Evolutionary conservation across 2,113 vertebrate species (phyloP).

Genomic region (Aspidoscelis tigris): DNA sequence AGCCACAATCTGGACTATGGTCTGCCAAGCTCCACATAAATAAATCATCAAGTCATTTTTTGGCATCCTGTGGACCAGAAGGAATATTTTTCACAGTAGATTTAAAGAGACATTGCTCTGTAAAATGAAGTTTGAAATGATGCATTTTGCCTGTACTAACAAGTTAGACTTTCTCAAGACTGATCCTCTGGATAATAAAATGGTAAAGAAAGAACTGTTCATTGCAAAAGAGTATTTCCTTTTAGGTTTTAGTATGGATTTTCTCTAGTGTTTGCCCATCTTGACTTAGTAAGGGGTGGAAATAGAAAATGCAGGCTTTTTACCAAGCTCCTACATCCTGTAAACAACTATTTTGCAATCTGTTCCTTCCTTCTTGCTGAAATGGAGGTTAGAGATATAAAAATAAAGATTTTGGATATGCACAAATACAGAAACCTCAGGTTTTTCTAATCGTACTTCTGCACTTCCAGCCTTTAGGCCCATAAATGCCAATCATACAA

Average conservation of each 20-base stretch:
- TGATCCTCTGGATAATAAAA: neutral
- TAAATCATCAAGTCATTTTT: conserved; percentile 81
- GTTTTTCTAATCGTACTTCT: too few relatives aligned
- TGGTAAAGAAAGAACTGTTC: neutral
- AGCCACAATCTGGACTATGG: conserved; percentile 79
- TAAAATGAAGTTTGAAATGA: conserved; percentile 49
- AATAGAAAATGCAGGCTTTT: too few relatives aligned
- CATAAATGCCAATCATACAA: too few relatives aligned
- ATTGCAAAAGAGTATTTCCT: neutral
- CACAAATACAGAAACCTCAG: too few relatives aligned
- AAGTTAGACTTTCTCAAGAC: neutral
- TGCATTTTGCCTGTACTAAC: conserved; percentile 21
- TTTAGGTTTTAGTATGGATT: neutral
- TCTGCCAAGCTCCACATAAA: conserved; percentile 79
- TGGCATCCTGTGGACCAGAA: conserved; percentile 78
- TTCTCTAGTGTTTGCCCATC: neutral
- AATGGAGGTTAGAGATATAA: too few relatives aligned
- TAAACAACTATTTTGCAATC: too few relatives aligned
- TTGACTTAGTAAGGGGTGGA: too few relatives aligned
- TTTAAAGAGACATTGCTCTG: conserved; percentile 76
- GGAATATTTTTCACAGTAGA: conserved; percentile 71
- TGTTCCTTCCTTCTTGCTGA: too few relatives aligned
- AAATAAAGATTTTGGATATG: too few relatives aligned
- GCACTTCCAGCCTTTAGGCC: too few relatives aligned
- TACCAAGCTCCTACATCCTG: too few relatives aligned